phyloP scores from a whole-genome alignment of 2,113 vertebrate genomes.

The Ammodytes marinus region DNA sequence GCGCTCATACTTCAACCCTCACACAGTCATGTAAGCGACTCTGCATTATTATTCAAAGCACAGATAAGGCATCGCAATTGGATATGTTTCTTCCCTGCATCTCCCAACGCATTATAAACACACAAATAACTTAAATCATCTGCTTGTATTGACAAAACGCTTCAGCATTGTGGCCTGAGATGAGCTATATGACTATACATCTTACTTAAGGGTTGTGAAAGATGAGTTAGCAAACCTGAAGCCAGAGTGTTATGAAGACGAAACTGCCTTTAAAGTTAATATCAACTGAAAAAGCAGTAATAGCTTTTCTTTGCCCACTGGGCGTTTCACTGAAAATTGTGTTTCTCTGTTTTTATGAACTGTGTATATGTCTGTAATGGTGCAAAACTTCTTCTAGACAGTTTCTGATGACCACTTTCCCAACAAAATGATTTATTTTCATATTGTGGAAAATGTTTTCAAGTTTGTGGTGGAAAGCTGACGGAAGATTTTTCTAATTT shows the following conservation, averaged over 20 bases:
- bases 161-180: background rate
- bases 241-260: no score
- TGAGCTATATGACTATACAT: background rate
- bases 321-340: conserved; percentile 45
- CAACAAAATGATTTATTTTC: background rate
- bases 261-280: background rate
- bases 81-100: background rate
- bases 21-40: conserved; percentile 68
- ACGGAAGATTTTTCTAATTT: no score
- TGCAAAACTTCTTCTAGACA: conserved; percentile 1
- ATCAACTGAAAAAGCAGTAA: background rate
- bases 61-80: background rate
- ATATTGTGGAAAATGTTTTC: background rate
- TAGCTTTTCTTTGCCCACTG: conserved; percentile 28
- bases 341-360: no score
- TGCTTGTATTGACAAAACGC: background rate
- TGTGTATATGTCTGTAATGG: background rate
- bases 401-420: background rate
- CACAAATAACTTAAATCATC: conserved; percentile 1
- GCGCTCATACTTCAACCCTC: conserved; percentile 83
- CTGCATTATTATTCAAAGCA: background rate
- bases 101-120: background rate
- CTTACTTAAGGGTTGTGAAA: background rate
- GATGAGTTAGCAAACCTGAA: background rate
- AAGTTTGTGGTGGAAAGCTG: background rate